phyloP scores from a whole-genome alignment of 1,140 invertebrate genomes.

The Heterodera carotae region DNA sequence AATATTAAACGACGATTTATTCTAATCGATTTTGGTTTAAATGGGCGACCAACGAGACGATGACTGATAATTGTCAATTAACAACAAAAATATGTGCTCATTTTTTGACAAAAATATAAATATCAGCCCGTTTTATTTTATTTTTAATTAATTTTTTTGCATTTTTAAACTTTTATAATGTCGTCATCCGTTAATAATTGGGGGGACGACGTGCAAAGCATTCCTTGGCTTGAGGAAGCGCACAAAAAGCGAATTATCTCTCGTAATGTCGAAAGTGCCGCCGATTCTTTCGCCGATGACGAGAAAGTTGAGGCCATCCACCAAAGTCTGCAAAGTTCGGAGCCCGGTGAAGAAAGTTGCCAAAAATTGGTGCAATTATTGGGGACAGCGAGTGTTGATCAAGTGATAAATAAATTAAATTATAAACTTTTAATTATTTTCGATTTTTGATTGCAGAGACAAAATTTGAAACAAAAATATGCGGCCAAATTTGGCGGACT shows the following conservation, averaged over 20 bases:
- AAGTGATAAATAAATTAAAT: background rate
- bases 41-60: too few relatives aligned
- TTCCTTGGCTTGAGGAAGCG: background rate
- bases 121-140: background rate
- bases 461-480: slow-evolving; percentile 20
- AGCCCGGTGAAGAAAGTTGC: background rate
- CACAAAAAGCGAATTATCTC: background rate
- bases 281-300: background rate
- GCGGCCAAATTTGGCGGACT: slow-evolving; percentile 19
- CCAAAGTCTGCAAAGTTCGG: background rate
- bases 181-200: background rate
- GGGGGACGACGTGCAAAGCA: background rate
- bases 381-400: background rate
- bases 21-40: too few relatives aligned
- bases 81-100: too few relatives aligned
- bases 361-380: background rate
- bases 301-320: background rate
- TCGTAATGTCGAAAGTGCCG: background rate
- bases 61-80: too few relatives aligned
- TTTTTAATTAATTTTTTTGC: background rate
- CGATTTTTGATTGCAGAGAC: slow-evolving; percentile 1
- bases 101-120: too few relatives aligned
- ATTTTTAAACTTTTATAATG: background rate
- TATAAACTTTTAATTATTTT: background rate
- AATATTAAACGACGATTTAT: too few relatives aligned